These are phyloP conservation scores for Holothuria glaberrima DNA, from an alignment of 35 echinoderm and acorn worm species.

Conservation along the genomic window DNA sequence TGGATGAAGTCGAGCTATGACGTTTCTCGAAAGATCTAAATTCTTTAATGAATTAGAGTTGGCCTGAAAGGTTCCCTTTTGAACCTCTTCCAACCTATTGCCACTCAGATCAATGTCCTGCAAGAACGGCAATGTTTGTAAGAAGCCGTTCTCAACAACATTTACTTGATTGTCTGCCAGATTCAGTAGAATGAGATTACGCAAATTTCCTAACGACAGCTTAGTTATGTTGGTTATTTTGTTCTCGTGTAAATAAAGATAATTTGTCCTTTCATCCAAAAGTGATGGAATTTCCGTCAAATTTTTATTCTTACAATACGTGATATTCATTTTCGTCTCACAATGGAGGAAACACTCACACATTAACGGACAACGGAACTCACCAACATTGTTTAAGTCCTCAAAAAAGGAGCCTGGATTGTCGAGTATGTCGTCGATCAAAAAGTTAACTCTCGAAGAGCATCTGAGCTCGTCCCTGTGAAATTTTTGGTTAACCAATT, in stretches of 20 bases:
- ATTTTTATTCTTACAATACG: constrained; percentile 4
- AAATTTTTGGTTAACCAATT: constrained; percentile 6
- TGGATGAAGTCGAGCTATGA: constrained; percentile 11
- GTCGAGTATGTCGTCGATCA: background rate
- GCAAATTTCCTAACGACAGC: background rate
- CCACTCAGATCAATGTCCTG: constrained; percentile 3
- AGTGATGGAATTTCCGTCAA: constrained; percentile 33
- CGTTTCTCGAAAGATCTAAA: constrained; percentile 38
- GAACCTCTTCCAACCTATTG: background rate
- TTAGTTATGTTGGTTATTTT: background rate
- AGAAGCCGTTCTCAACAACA: background rate
- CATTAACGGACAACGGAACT: constrained; percentile 26
- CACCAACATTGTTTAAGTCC: background rate
- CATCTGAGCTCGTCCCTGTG: background rate
- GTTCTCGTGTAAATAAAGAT: constrained; percentile 19
- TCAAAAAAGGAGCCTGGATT: background rate
- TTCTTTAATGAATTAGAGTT: background rate
- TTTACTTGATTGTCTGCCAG: constrained; percentile 16
- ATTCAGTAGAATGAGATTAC: constrained; percentile 10
- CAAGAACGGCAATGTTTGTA: constrained; percentile 1
- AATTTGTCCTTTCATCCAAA: constrained; percentile 10
- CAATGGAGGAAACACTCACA: constrained; percentile 39
- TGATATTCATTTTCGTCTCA: background rate
- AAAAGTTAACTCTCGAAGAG: background rate
- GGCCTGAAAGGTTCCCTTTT: background rate